Evolutionary conservation across 2,113 vertebrate species (phyloP).

Genomic region (Stigmatopora argus): DNA sequence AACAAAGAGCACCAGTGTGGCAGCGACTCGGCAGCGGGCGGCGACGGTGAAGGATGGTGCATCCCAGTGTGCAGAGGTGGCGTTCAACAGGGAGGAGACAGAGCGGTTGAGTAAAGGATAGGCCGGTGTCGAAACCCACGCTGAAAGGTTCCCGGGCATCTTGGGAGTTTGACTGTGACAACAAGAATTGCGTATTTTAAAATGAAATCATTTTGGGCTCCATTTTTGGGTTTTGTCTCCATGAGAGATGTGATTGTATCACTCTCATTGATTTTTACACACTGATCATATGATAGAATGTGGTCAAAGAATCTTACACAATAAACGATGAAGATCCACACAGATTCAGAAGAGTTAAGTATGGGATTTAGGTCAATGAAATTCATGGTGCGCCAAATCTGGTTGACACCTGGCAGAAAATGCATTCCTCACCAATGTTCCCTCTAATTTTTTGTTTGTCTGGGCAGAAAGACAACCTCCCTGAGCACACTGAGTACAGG

Average conservation of each 20-base stretch:
- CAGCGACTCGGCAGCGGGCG: slow-evolving; percentile 55
- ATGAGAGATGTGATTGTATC: not conserved
- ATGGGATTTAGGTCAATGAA: too few relatives aligned
- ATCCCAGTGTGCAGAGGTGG: slow-evolving; percentile 39
- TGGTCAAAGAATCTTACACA: too few relatives aligned
- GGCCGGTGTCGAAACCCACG: slow-evolving; percentile 10
- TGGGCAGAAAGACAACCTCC: too few relatives aligned
- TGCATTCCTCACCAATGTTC: too few relatives aligned
- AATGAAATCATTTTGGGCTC: not conserved
- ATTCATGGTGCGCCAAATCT: too few relatives aligned
- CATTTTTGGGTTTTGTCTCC: not conserved
- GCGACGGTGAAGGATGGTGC: slow-evolving; percentile 61
- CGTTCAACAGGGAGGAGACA: not conserved
- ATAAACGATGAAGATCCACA: too few relatives aligned
- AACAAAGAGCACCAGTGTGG: slow-evolving; percentile 63
- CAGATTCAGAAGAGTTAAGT: too few relatives aligned
- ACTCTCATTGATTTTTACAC: too few relatives aligned
- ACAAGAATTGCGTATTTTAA: not conserved
- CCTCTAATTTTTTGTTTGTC: too few relatives aligned
- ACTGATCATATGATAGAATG: too few relatives aligned
- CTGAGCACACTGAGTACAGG: too few relatives aligned
- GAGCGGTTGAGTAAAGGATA: slow-evolving; percentile 1
- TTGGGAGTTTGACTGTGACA: slow-evolving; percentile 7
- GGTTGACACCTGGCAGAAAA: too few relatives aligned
- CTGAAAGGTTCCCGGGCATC: slow-evolving; percentile 33